phyloP scores from a whole-genome alignment of 2,113 vertebrate genomes.

The Dendropsophus ebraccatus region DNA sequence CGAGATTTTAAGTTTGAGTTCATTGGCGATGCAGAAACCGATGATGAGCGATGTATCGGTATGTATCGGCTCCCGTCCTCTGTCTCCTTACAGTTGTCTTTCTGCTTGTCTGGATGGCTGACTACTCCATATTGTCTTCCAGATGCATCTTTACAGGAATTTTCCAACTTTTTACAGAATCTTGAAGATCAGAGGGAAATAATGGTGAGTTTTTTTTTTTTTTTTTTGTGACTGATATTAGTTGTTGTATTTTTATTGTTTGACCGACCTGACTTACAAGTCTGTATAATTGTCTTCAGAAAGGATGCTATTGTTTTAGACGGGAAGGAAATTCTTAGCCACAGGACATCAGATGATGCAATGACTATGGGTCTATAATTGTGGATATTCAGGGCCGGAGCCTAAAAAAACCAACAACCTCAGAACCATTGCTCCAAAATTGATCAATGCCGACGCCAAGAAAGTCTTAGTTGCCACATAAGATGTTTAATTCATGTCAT shows the following conservation, averaged over 20 bases:
- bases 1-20: constrained; percentile 96
- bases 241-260: neutral
- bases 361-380: neutral
- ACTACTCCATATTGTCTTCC: constrained; percentile 61
- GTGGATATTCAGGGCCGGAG: no score
- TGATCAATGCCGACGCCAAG: no score
- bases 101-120: neutral
- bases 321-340: neutral
- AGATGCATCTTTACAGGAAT: constrained; percentile 96
- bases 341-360: neutral
- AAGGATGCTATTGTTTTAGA: constrained; percentile 1
- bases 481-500: no score
- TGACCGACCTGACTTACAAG: no score
- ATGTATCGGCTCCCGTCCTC: constrained; percentile 59
- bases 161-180: constrained; percentile 90
- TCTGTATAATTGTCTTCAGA: neutral
- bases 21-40: constrained; percentile 95
- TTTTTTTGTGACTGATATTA: neutral
- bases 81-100: neutral
- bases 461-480: no score
- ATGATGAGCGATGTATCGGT: constrained; percentile 95
- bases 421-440: no score
- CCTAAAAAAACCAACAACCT: no score
- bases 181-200: constrained; percentile 96
- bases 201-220: constrained; percentile 81